These are phyloP conservation scores for Mormyrops boulengeri DNA, from an alignment of 2,797 vertebrate species.

Conservation along the genomic window DNA sequence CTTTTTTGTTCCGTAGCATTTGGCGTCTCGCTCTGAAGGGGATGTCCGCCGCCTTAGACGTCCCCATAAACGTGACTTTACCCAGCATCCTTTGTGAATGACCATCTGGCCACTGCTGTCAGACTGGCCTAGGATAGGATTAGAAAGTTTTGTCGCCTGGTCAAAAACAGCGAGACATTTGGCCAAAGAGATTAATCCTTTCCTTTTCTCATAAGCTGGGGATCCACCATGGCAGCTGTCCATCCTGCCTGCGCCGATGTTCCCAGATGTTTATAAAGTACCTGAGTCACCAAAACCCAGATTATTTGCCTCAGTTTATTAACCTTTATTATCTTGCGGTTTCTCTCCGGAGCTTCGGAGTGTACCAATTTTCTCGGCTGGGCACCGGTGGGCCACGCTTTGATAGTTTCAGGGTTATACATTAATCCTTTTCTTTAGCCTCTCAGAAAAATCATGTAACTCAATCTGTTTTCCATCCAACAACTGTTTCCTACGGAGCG, in stretches of 20 bases:
- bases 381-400: conserved; percentile 6
- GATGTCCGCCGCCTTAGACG: not conserved
- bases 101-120: not conserved
- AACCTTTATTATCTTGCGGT: conserved; percentile 16
- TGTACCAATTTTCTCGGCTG: conserved; percentile 20
- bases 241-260: not conserved
- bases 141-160: not conserved
- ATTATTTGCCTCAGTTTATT: conserved; percentile 22
- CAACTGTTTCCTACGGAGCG: conserved; percentile 41
- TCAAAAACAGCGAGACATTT: not conserved
- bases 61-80: not conserved
- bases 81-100: not conserved
- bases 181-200: not conserved
- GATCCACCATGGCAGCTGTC: not conserved
- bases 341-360: conserved; percentile 9
- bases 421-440: conserved; percentile 60
- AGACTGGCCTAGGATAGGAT: not conserved
- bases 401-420: conserved; percentile 40
- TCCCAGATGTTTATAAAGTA: not conserved
- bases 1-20: not conserved
- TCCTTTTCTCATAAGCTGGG: not conserved
- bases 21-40: not conserved
- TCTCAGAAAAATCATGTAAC: conserved; percentile 45
- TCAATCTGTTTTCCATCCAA: conserved; percentile 42
- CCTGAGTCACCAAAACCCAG: not conserved